Base-by-base conservation (phyloP, 2,888 invertebrate genomes). In the Tuta absoluta region DNA sequence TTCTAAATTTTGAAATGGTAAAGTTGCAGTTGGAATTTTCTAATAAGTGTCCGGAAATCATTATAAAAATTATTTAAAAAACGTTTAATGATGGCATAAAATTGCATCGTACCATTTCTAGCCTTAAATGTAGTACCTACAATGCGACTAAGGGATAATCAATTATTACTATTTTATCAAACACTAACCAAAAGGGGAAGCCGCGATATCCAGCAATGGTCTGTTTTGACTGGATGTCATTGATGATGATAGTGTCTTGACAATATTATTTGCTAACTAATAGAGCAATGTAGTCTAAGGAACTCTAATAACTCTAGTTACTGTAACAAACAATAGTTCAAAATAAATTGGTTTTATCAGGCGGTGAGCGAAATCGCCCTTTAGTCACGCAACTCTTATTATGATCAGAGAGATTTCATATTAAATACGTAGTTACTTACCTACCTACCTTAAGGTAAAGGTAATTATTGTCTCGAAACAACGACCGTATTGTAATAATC, bases 301-400 rank as follows among this genome's bases (percentile, higher is more conserved):
- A 21, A 21, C 33, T 57, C 28, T 12, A 48, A 23, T 58, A 38
- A 24, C 53, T 59, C 53, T 19, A 14, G 53, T 21, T 53, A 24
- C 2, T 19, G 1, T 14, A 53, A 53, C 14, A 28, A 56, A 56
- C n/a, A 56, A 60, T 24, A 28, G 41, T 23, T 57, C 63, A 41
- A 45, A 38, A 5, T 48, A 37, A 38, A 33, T 10, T 62, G 64
- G 66, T 28, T 41, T 49, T 19, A 48, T 61, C 45, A 56, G 64
- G 63, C 64, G 69, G 72, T 33, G 33, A 66, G 75, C 72, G 70
- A 77, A 77, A 74, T 74, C 67, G 72, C 75, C 74, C 75, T 76
- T 79, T 78, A 65, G 73, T 65, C 83, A 82, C 79, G 81, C 82
- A 72, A 82, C 66, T 67, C 68, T 72, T 69, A 76, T 78, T 80